Evolutionary conservation across 2,113 vertebrate species (phyloP).

Genomic region (Plotosus lineatus): DNA sequence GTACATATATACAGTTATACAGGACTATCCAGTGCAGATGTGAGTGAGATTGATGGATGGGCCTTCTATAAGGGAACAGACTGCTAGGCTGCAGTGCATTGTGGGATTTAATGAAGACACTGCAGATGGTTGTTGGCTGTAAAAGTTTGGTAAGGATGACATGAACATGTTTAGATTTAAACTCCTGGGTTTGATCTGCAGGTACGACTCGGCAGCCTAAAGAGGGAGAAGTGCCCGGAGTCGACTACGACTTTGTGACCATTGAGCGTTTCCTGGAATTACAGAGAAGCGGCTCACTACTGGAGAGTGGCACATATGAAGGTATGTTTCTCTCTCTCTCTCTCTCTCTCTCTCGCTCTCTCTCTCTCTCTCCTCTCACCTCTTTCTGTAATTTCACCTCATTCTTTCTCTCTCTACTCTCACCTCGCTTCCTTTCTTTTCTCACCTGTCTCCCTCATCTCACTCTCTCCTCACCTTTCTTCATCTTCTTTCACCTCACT

Average conservation of each 20-base stretch:
- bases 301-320: slow-evolving; percentile 99
- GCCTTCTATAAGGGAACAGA: neutral
- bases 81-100: neutral
- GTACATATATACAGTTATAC: neutral
- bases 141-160: neutral
- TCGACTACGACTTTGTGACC: slow-evolving; percentile 98
- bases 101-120: neutral
- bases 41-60: neutral
- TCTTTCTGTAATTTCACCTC: no score
- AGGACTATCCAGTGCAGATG: neutral
- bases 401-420: no score
- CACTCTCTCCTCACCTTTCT: no score
- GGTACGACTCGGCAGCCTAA: slow-evolving; percentile 98
- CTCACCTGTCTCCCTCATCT: no score
- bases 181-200: slow-evolving; percentile 50
- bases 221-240: slow-evolving; percentile 97
- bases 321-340: slow-evolving; percentile 68
- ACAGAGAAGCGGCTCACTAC: slow-evolving; percentile 93
- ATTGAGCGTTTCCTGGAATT: slow-evolving; percentile 96
- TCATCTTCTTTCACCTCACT: no score
- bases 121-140: neutral
- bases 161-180: neutral
- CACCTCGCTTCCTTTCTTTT: no score
- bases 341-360: slow-evolving; percentile 4
- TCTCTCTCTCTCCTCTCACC: no score